Percentiles rank a stretch among this genome's conserved stretches.
These are phyloP conservation scores for Smutsia gigantea DNA, from an alignment of 2,797 vertebrate species.

Conservation along the genomic window DNA sequence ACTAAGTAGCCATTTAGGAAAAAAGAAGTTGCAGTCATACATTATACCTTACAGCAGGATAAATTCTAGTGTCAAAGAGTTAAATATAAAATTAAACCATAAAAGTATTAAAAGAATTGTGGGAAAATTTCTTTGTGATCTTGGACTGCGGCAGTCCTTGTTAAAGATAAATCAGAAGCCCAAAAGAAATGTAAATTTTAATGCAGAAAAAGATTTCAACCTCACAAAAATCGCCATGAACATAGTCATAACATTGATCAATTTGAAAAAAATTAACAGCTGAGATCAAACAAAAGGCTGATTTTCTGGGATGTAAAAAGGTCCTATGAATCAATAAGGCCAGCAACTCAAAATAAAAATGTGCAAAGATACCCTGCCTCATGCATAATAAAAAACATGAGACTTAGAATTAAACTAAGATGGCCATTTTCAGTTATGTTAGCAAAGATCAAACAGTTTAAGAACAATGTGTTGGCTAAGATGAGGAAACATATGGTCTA, in stretches of 20 bases:
- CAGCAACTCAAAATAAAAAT: neutral
- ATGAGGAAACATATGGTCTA: neutral
- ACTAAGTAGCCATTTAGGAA: neutral
- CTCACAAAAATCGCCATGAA: neutral
- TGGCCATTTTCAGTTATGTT: neutral
- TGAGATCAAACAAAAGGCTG: neutral
- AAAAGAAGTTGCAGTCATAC: neutral
- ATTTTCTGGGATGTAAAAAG: neutral
- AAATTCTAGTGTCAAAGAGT: neutral
- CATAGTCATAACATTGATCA: neutral
- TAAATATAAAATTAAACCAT: constrained; percentile 20
- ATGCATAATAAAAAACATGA: neutral
- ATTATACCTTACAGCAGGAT: neutral
- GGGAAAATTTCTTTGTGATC: neutral
- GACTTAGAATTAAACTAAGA: neutral
- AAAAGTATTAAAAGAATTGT: neutral
- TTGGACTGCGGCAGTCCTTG: neutral
- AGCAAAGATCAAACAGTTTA: neutral
- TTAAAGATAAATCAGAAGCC: neutral
- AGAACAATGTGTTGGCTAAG: neutral
- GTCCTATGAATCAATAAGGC: neutral
- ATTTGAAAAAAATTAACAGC: neutral
- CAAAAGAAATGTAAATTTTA: neutral
- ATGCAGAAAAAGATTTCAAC: neutral
- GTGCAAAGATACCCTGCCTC: neutral